Percentiles rank a stretch among this genome's conserved stretches.
These are phyloP conservation scores for Peucedramus taeniatus DNA, from an alignment of 2,113 vertebrate genomes.

Conservation along the genomic window DNA sequence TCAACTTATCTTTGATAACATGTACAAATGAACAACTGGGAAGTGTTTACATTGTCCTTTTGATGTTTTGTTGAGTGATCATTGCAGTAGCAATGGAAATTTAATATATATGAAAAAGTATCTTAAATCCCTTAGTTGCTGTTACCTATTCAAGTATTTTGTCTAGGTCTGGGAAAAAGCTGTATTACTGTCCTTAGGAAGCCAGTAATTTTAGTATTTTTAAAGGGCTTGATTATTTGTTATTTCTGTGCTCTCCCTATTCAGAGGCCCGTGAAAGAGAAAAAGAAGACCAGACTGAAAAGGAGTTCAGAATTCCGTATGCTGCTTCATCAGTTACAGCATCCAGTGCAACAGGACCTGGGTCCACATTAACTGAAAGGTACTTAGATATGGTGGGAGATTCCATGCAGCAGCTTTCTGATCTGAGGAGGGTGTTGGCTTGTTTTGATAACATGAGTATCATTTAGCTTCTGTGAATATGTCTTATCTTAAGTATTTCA, in stretches of 20 bases:
- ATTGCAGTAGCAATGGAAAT: not conserved
- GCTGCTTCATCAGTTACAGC: constrained; percentile 34
- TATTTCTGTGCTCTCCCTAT: not conserved
- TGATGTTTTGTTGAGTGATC: not conserved
- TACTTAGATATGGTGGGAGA: constrained; percentile 1
- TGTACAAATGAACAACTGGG: not conserved
- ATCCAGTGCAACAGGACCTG: not conserved
- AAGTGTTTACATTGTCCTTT: not conserved
- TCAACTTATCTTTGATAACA: not conserved
- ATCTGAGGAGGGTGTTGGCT: rapidly evolving
- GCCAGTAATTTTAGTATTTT: not conserved
- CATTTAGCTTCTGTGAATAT: not conserved
- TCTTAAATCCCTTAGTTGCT: not conserved
- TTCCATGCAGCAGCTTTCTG: not conserved
- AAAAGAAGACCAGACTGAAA: constrained; percentile 62
- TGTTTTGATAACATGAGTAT: not conserved
- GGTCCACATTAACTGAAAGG: constrained; percentile 47
- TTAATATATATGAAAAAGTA: not conserved
- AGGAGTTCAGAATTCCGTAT: constrained; percentile 33
- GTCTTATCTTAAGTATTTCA: not conserved
- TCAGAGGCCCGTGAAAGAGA: constrained; percentile 77
- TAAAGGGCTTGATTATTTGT: not conserved
- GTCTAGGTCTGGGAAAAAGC: not conserved
- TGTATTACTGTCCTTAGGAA: not conserved
- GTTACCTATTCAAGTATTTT: not conserved